These are phyloP conservation scores for Trichacis sp. DNA, from an alignment of 2,888 invertebrate species.

Conservation along the genomic window DNA sequence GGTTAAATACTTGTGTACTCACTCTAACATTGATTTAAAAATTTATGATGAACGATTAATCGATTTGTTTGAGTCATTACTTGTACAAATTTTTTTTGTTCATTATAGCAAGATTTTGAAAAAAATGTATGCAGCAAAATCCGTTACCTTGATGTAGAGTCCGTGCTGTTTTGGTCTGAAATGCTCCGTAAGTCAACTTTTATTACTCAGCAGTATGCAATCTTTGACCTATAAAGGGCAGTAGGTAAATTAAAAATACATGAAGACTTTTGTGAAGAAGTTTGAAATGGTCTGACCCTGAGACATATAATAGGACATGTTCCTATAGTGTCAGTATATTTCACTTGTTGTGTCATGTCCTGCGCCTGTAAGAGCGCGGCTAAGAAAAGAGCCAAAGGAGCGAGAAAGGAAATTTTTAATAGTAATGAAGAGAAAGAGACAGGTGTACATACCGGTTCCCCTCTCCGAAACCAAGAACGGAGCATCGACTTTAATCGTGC, in stretches of 20 bases:
- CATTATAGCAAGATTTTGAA: no score
- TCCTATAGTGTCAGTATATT: slow-evolving; percentile 19
- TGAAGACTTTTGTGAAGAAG: slow-evolving; percentile 32
- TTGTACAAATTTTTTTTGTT: no score
- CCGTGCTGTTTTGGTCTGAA: no score
- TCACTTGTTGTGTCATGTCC: slow-evolving; percentile 19
- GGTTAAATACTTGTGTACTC: no score
- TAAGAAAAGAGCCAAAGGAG: slow-evolving; percentile 32
- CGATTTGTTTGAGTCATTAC: no score
- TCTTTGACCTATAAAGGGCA: slow-evolving; percentile 46
- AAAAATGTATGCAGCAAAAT: no score
- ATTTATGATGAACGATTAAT: no score
- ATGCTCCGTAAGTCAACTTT: no score
- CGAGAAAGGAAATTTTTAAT: slow-evolving; percentile 6
- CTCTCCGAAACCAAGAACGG: slow-evolving; percentile 38
- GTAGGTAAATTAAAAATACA: slow-evolving; percentile 44
- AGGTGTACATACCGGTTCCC: slow-evolving; percentile 37
- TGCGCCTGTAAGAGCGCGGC: no score
- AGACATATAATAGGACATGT: slow-evolving; percentile 20
- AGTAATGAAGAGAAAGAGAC: slow-evolving; percentile 14
- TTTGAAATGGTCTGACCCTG: slow-evolving; percentile 30
- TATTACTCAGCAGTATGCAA: no score
- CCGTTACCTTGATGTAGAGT: no score
- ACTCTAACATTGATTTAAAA: no score
- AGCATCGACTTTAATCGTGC: slow-evolving; percentile 38